Evolutionary conservation across 2,797 vertebrate species (phyloP).

Genomic region (Syngnathus acus): DNA sequence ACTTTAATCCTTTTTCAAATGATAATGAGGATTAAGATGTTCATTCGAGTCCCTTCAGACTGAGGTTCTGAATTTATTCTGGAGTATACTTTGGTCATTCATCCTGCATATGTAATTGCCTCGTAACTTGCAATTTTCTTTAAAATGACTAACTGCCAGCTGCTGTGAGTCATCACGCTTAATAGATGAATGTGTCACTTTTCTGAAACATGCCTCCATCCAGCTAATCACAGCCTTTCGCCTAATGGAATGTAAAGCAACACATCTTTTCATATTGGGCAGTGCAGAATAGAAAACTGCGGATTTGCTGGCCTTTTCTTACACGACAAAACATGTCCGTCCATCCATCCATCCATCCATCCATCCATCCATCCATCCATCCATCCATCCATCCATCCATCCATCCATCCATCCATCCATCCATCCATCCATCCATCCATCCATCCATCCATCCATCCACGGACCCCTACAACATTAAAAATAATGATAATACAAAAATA

Average conservation of each 20-base stretch:
- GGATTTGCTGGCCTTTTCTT: neutral
- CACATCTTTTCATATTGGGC: neutral
- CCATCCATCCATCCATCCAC: neutral
- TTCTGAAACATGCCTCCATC: neutral
- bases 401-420: too few relatives aligned
- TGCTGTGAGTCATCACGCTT: neutral
- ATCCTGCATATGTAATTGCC: slow-evolving; percentile 9
- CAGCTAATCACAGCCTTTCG: neutral
- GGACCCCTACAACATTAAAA: too few relatives aligned
- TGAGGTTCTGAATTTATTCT: neutral
- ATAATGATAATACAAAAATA: neutral
- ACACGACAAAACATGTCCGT: neutral
- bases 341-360: neutral
- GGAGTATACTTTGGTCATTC: slow-evolving; percentile 10
- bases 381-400: too few relatives aligned
- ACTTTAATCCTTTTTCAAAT: neutral
- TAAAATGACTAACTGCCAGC: neutral
- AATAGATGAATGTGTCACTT: neutral
- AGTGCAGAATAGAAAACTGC: neutral
- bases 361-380: too few relatives aligned
- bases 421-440: neutral
- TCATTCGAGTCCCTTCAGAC: slow-evolving; percentile 6
- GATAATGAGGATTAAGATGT: neutral
- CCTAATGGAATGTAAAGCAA: neutral
- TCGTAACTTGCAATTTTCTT: slow-evolving; percentile 17